Conservation (phyloP, 2,888 invertebrate genomes). For the Stenodera caucasica region DNA sequence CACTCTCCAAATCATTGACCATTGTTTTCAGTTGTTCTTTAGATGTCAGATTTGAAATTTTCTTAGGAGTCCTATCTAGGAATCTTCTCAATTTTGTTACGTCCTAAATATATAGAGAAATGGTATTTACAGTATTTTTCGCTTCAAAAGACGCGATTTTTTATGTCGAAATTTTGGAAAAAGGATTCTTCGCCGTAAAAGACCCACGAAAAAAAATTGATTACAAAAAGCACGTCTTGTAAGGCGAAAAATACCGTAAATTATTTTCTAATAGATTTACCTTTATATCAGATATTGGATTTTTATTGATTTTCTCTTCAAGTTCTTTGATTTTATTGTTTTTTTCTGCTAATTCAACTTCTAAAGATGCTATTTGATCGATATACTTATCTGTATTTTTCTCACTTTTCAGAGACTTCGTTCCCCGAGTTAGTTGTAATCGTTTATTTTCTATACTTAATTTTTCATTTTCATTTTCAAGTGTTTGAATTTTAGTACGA, state of each 20-base stretch:
- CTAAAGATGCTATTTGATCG: conserved; percentile 64
- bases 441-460: conserved; percentile 73
- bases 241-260: too few relatives aligned
- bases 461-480: conserved; percentile 78
- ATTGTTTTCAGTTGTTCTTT: conserved; percentile 77
- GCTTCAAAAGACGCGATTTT: too few relatives aligned
- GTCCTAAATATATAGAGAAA: conserved; percentile 50
- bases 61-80: conserved; percentile 72
- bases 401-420: conserved; percentile 60
- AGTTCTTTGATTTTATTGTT: conserved; percentile 62
- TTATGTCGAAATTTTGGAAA: too few relatives aligned
- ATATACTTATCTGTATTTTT: conserved; percentile 63
- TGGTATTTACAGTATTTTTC: not conserved
- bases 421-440: conserved; percentile 63
- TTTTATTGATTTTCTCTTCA: conserved; percentile 55
- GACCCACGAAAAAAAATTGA: too few relatives aligned
- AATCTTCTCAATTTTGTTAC: conserved; percentile 70
- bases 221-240: too few relatives aligned
- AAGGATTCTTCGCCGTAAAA: too few relatives aligned
- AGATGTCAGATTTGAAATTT: conserved; percentile 71
- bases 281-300: conserved; percentile 36
- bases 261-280: too few relatives aligned
- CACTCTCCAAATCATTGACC: conserved; percentile 85
- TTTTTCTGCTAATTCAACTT: conserved; percentile 65
- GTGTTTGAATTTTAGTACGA: conserved; percentile 66